phyloP scores from a whole-genome alignment of 2,888 invertebrate species.

The Chaetogeoica ovagalla region DNA sequence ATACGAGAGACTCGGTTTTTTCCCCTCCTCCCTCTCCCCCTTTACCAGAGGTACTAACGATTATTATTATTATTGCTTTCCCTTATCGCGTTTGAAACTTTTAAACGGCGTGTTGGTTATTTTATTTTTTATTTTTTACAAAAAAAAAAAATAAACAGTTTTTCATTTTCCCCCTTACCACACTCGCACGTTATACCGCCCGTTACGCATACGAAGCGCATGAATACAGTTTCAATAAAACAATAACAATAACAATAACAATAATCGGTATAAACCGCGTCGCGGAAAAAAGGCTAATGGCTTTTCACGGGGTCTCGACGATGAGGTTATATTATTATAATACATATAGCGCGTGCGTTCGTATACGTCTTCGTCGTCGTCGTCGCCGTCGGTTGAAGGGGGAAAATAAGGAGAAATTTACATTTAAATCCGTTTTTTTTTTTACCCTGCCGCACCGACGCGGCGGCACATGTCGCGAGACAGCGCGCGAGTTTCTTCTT shows the following conservation, averaged over 20 bases:
- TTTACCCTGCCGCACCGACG: neutral
- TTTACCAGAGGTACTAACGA: slow-evolving; percentile 17
- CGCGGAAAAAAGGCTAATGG: slow-evolving; percentile 45
- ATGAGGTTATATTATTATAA: neutral
- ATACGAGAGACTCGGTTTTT: neutral
- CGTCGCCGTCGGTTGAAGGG: neutral
- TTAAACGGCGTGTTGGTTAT: slow-evolving; percentile 8
- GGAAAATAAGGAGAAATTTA: slow-evolving; percentile 8
- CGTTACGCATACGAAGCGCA: neutral
- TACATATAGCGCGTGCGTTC: neutral
- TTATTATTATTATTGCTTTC: slow-evolving; percentile 52
- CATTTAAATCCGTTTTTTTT: slow-evolving; percentile 42
- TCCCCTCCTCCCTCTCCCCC: too few relatives aligned
- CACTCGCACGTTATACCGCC: neutral
- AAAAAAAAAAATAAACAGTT: neutral
- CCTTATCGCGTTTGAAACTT: slow-evolving; percentile 50
- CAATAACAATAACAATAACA: slow-evolving; percentile 8
- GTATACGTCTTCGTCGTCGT: too few relatives aligned
- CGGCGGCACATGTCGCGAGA: too few relatives aligned
- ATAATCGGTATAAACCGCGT: slow-evolving; percentile 26
- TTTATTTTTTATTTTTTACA: slow-evolving; percentile 5
- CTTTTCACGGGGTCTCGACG: slow-evolving; percentile 18
- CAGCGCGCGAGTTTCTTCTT: neutral
- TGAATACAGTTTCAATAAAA: slow-evolving; percentile 8
- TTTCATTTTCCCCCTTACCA: neutral